Evolutionary conservation across 2,888 invertebrate species (phyloP).

Genomic region (Lasioglossum lativentre): DNA sequence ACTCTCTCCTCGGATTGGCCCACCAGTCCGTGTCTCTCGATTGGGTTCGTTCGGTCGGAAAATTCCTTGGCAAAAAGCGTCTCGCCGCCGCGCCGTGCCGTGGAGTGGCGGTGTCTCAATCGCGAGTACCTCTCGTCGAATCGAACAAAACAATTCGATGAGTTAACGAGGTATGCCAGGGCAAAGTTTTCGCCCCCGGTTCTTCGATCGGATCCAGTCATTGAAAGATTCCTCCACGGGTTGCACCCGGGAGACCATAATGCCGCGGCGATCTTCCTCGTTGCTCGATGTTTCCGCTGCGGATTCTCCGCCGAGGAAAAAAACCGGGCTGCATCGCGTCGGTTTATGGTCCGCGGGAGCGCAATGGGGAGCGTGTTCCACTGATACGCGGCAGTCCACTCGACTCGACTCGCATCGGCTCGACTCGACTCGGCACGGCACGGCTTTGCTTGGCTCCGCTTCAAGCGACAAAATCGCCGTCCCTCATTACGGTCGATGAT

Average conservation of each 20-base stretch:
- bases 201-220: slow-evolving; percentile 48
- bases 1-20: neutral
- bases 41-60: slow-evolving; percentile 34
- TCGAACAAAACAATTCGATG: slow-evolving; percentile 46
- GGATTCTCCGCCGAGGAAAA: slow-evolving; percentile 7
- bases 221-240: slow-evolving; percentile 33
- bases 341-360: slow-evolving; percentile 45
- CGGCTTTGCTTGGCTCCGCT: slow-evolving; percentile 2
- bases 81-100: too few species aligned
- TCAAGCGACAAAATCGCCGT: slow-evolving; percentile 28
- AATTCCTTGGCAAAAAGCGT: slow-evolving; percentile 37
- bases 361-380: slow-evolving; percentile 42
- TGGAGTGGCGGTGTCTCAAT: slow-evolving; percentile 40
- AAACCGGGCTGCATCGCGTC: slow-evolving; percentile 22
- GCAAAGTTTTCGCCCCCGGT: slow-evolving; percentile 30
- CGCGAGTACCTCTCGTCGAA: neutral
- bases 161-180: slow-evolving; percentile 48
- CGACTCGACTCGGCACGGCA: neutral
- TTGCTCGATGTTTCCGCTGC: slow-evolving; percentile 27
- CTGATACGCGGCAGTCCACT: slow-evolving; percentile 4
- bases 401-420: neutral
- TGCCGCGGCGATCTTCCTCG: slow-evolving; percentile 8
- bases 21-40: slow-evolving; percentile 15
- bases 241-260: neutral
- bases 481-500: slow-evolving; percentile 52